Evolutionary conservation across 2,888 invertebrate genomes (phyloP).

Genomic region (Biston stratarius): DNA sequence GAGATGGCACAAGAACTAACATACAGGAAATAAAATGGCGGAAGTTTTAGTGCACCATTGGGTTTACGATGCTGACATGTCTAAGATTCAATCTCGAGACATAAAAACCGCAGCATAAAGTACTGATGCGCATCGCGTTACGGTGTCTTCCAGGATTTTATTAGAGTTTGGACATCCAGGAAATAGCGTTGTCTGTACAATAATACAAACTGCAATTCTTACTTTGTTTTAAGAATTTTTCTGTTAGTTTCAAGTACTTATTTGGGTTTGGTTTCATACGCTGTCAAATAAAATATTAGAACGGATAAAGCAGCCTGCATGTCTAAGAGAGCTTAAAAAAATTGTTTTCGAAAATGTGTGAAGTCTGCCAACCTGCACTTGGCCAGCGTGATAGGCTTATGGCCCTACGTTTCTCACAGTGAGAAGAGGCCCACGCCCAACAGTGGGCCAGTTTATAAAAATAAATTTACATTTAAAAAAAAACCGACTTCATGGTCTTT

Average conservation of each 20-base stretch:
- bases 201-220: not conserved
- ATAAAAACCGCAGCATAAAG: conserved; percentile 24
- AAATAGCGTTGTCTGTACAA: too few species aligned
- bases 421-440: too few species aligned
- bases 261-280: not conserved
- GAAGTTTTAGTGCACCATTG: conserved; percentile 14
- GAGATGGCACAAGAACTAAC: conserved; percentile 13
- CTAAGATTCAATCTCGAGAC: conserved; percentile 28
- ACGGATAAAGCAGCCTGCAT: too few species aligned
- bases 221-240: not conserved
- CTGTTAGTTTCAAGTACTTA: not conserved
- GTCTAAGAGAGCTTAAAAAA: too few species aligned
- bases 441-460: too few species aligned
- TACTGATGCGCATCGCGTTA: conserved; percentile 11
- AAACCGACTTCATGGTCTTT: too few species aligned
- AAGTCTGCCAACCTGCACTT: too few species aligned
- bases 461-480: too few species aligned
- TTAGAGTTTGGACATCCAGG: not conserved
- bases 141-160: not conserved
- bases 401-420: too few species aligned
- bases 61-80: conserved; percentile 28
- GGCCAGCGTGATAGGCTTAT: too few species aligned
- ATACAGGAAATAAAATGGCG: conserved; percentile 17
- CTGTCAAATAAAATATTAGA: too few species aligned
- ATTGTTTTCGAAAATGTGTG: too few species aligned